These are phyloP conservation scores for Nephotettix cincticeps DNA, from an alignment of 1,140 invertebrate genomes.

Conservation along the genomic window DNA sequence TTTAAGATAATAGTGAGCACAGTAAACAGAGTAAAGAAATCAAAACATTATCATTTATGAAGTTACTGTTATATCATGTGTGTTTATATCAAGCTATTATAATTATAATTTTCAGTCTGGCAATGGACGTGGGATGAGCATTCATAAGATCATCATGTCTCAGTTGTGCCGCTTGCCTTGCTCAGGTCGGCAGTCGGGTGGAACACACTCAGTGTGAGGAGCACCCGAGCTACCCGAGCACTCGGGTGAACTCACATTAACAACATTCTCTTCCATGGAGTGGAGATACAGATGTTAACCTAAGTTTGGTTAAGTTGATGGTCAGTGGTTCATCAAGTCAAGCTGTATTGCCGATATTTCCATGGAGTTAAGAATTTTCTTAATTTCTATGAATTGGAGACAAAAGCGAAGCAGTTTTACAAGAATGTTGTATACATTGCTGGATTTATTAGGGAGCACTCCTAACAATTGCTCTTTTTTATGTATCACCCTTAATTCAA, in stretches of 20 bases:
- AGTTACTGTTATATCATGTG: too few relatives aligned
- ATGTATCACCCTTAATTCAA: too few relatives aligned
- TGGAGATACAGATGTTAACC: background rate
- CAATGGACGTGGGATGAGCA: constrained; percentile 29
- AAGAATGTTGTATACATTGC: too few relatives aligned
- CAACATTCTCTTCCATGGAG: background rate
- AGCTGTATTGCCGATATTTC: background rate
- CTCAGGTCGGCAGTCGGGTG: background rate
- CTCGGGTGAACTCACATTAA: background rate
- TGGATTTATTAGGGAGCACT: too few relatives aligned
- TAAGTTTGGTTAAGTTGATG: background rate
- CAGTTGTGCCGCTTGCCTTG: constrained; percentile 37
- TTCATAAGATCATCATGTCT: constrained; percentile 36
- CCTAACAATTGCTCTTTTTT: too few relatives aligned
- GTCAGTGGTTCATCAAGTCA: too few relatives aligned
- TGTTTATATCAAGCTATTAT: too few relatives aligned
- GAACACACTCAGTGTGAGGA: constrained; percentile 36
- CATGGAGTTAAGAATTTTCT: background rate
- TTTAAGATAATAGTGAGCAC: too few relatives aligned
- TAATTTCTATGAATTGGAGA: background rate
- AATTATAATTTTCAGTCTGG: constrained; percentile 6
- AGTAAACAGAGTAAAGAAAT: too few relatives aligned
- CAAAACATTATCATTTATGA: too few relatives aligned
- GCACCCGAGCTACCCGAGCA: background rate
- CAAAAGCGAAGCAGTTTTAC: too few relatives aligned